Base-by-base conservation (phyloP, 2,797 vertebrate species). In the Tamandua tetradactyla region DNA sequence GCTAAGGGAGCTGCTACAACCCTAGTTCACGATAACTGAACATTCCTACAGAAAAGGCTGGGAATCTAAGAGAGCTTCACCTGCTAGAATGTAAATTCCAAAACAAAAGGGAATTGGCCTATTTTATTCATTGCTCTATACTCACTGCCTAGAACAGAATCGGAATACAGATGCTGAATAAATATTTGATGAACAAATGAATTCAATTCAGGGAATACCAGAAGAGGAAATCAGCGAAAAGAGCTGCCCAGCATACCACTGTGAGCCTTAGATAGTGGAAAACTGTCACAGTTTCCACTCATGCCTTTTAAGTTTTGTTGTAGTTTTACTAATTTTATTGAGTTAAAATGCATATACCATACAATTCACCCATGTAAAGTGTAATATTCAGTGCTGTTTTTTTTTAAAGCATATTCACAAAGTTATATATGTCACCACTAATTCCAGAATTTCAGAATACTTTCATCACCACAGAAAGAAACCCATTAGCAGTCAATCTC, bases 181-280 rank as follows among this genome's bases (percentile, higher is more conserved):
- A 92, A 66, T 55, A 84, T 72, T 62, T 92, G 47, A 61, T 84
- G 44, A 94, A 78, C 44, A 94, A 96, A 93, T 72, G 32, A 79
- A 94, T 69, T 71, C 47, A 75, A 87, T 35, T 62, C 5, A 93
- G 10, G 1, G 37, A 85, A 92, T 27, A 4, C 7, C 4, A 89
- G 13, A 97, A 35, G 3, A 14, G 61, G 11, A 92, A 72, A 18
- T n/a, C 23, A 75, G 44, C 59, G 15, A 90, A 90, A 95, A 55
- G 61, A 92, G 52, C 35, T 89, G 27, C 32, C 32, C 47, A 64
- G 37, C 89, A 10, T 83, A 88, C 35, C 88, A 44, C 40, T 30
- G 25, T 89, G 40, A 91, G 20, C 49, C 47, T 64, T 13, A 35
- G 7, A 37, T 35, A 83, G 35, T 32, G 2, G 12, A 90, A 84